Percentiles rank a stretch among this genome's conserved stretches.
Evolutionary conservation across 2,888 invertebrate species (phyloP).

Genomic region (Lapara coniferarum): DNA sequence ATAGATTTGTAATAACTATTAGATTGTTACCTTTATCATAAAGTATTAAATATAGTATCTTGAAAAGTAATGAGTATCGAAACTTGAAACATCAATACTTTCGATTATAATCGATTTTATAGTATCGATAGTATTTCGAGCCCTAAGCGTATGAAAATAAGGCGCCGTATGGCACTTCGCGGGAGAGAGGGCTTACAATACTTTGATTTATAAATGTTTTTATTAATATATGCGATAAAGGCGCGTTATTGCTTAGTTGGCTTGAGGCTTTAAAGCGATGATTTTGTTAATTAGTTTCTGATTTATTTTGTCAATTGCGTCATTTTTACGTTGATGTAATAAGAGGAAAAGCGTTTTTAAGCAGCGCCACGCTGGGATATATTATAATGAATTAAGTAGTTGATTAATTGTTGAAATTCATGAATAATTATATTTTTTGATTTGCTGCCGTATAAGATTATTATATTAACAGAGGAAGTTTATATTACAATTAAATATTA

Average conservation of each 20-base stretch:
- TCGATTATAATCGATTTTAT: background rate
- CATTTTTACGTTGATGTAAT: background rate
- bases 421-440: too few relatives aligned
- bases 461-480: background rate
- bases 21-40: too few relatives aligned
- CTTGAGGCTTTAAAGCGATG: slow-evolving; percentile 25
- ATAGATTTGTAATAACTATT: too few relatives aligned
- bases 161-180: slow-evolving; percentile 59
- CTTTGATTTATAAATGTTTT: slow-evolving; percentile 18
- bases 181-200: slow-evolving; percentile 51
- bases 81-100: background rate
- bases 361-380: background rate
- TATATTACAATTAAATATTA: background rate
- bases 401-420: too few relatives aligned
- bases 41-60: too few relatives aligned
- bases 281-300: slow-evolving; percentile 27
- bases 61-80: background rate
- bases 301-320: background rate
- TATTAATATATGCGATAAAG: too few relatives aligned
- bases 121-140: background rate
- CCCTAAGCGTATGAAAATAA: slow-evolving; percentile 25
- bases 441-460: background rate
- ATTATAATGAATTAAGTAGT: too few relatives aligned
- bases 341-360: background rate
- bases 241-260: too few relatives aligned